Base-by-base conservation (phyloP, 2,888 invertebrate species). In the Cantharis nigra region DNA sequence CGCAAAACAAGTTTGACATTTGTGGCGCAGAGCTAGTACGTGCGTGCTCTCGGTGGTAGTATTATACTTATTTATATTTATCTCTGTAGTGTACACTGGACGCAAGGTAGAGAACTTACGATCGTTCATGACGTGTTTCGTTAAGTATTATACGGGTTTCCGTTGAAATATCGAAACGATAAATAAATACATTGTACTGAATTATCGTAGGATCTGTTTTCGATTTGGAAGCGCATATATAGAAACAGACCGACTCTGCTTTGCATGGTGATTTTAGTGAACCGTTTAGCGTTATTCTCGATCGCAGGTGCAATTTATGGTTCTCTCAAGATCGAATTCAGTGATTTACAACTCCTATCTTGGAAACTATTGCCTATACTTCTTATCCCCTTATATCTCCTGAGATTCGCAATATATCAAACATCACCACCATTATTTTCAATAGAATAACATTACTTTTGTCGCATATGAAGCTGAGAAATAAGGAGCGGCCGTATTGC, bases 291-390 rank as follows among this genome's bases (percentile, higher is more conserved):
- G 84, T 85, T 86, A 85, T 84, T 85, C 85, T 81, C 85, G 87
- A 87, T 87, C 87, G 84, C 88, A 89, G 88, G 88, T 89, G 88
- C 87, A 86, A 88, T 89, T 88, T 89, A 89, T 89, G 87, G 86
- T 85, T 84, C 87, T 86, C 87, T 85, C 85, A 87, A 88, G 88
- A 88, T 88, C 88, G 88, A 87, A 88, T 87, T 87, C 85, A 83
- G 84, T 87, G 88, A 89, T 89, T 88, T 89, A 89, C 87, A 84
- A 84, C 86, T 84, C 84, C 87, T 87, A 88, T 88, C 87, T 87
- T 81, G 84, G 86, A 86, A 87, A 87, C 88, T 88, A 88, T 88
- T 87, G 88, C 87, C 87, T 86, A 87, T 86, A 87, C 86, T 86
- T 87, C 86, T 87, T 88, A 87, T 88, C 87, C 85, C 83, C 83